Conservation (phyloP, 2,113 vertebrate genomes). For the Phrynocephalus versicolor region DNA sequence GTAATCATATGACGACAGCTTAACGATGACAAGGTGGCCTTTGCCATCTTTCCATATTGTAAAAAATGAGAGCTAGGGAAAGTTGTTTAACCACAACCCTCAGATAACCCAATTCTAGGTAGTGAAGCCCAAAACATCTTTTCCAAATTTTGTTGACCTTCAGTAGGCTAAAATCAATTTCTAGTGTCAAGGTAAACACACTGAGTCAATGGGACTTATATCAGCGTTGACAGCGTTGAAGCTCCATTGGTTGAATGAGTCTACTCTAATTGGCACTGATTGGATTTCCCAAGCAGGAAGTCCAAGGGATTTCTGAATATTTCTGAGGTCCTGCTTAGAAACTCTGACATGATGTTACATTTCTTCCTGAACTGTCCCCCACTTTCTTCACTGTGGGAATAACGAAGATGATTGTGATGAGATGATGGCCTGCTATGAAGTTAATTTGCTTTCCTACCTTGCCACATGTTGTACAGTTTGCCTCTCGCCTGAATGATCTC, state of each 20-base stretch:
- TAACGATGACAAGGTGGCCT: neutral
- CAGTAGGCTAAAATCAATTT: neutral
- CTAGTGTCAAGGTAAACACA: too few species aligned
- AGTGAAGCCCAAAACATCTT: too few species aligned
- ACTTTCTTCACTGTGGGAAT: neutral
- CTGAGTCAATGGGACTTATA: too few species aligned
- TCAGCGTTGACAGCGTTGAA: too few species aligned
- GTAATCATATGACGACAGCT: neutral
- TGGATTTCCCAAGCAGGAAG: neutral
- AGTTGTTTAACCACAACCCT: neutral
- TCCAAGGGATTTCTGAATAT: neutral
- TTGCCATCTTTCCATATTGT: neutral
- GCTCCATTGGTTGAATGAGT: too few species aligned
- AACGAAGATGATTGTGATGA: neutral
- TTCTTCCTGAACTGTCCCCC: conserved; percentile 16
- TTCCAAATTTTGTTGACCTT: neutral
- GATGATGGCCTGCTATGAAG: neutral
- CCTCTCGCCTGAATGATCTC: neutral
- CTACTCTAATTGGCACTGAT: too few species aligned
- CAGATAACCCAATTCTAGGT: too few species aligned
- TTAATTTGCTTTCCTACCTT: conserved; percentile 1
- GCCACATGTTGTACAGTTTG: neutral
- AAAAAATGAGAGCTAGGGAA: neutral
- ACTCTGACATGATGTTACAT: conserved; percentile 13
- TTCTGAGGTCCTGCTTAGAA: neutral